A percentile compares a stretch with the other conserved stretches of the same genome.
Evolutionary conservation across 2,888 invertebrate genomes (phyloP).

Genomic region (Pristionchus mayeri): DNA sequence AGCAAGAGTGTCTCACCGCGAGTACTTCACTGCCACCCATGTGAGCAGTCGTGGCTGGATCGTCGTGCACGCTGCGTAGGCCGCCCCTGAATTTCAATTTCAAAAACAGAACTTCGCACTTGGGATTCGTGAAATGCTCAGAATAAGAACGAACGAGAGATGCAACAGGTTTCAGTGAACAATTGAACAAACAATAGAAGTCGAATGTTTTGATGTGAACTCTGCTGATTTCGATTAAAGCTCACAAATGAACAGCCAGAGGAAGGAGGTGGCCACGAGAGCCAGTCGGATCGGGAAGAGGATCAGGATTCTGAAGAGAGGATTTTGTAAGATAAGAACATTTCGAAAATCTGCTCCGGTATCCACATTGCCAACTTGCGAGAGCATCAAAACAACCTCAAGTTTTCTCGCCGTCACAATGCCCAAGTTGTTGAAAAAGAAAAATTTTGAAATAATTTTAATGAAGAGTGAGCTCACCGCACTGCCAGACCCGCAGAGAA

Average conservation of each 20-base stretch:
- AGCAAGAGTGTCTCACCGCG: neutral
- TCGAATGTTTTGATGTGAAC: too few species aligned
- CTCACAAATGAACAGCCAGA: conserved; percentile 36
- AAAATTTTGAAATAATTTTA: too few species aligned
- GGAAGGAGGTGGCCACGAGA: conserved; percentile 16
- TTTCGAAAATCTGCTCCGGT: too few species aligned
- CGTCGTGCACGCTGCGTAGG: neutral
- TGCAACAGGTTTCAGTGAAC: too few species aligned
- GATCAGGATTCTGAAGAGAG: neutral
- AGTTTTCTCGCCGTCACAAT: too few species aligned
- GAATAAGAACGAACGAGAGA: too few species aligned
- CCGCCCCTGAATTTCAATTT: conserved; percentile 10
- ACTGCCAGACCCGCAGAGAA: neutral
- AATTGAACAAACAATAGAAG: too few species aligned
- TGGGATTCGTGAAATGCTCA: too few species aligned
- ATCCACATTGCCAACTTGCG: too few species aligned
- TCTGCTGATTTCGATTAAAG: neutral
- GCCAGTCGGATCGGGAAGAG: conserved; percentile 28
- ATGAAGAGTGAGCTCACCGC: neutral
- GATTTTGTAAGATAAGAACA: neutral
- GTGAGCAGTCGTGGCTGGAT: neutral
- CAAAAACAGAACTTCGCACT: too few species aligned
- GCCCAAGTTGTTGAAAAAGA: too few species aligned
- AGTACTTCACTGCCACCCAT: conserved; percentile 16
- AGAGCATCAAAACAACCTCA: too few species aligned